A percentile compares a stretch with the other conserved stretches of the same genome.
Conservation (phyloP, 2,888 invertebrate genomes). For the Stenoptilia bipunctidactyla region DNA sequence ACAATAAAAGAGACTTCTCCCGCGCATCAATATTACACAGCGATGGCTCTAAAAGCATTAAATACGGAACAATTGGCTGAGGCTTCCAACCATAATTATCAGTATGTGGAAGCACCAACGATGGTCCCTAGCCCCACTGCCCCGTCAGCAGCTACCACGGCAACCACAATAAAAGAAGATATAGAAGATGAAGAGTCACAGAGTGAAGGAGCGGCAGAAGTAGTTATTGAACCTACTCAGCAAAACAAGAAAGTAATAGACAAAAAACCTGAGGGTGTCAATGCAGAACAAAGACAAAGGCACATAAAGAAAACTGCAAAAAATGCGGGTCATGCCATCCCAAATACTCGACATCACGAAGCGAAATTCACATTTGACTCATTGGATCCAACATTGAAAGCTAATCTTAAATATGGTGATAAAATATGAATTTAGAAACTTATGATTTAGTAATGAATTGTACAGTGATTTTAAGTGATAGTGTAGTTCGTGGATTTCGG, state of each 20-base stretch:
- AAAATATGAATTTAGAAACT: slow-evolving; percentile 41
- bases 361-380: slow-evolving; percentile 2
- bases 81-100: slow-evolving; percentile 49
- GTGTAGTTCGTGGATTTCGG: not conserved
- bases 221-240: not conserved
- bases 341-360: not conserved
- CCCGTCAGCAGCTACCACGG: slow-evolving; percentile 26
- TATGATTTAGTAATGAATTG: slow-evolving; percentile 19
- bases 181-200: not conserved
- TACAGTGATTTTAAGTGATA: not conserved
- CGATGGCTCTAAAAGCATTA: slow-evolving; percentile 45
- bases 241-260: not conserved
- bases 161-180: slow-evolving; percentile 9
- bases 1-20: slow-evolving; percentile 45
- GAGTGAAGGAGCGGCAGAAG: not conserved
- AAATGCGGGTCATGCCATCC: not conserved
- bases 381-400: slow-evolving; percentile 22
- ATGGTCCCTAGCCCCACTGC: slow-evolving; percentile 25
- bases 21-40: slow-evolving; percentile 43
- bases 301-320: not conserved
- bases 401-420: slow-evolving; percentile 55
- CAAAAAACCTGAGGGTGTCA: not conserved
- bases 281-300: slow-evolving; percentile 6
- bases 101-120: slow-evolving; percentile 42
- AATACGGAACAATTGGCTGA: slow-evolving; percentile 39